phyloP scores from a whole-genome alignment of 2,888 invertebrate genomes.

The Platycnemis pennipes region DNA sequence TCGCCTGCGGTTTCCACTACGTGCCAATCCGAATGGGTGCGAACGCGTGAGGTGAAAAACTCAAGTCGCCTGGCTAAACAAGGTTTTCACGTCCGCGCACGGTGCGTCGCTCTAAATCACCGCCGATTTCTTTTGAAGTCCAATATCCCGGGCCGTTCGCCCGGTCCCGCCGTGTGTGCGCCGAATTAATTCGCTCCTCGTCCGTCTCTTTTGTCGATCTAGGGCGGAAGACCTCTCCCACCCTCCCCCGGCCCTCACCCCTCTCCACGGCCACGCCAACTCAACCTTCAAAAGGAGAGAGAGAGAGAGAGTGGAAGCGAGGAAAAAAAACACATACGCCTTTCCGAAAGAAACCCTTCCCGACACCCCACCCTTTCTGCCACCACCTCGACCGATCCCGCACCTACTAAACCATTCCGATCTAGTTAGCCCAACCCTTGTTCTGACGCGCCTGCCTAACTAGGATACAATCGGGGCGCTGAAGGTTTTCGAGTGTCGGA shows the following conservation, averaged over 20 bases:
- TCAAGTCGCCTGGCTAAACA: constrained; percentile 13
- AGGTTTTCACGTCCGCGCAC: constrained; percentile 36
- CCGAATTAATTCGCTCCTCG: constrained; percentile 6
- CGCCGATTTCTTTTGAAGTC: constrained; percentile 48
- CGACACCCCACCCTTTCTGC: background rate
- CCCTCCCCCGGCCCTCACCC: background rate
- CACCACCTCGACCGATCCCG: background rate
- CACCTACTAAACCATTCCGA: constrained; percentile 32
- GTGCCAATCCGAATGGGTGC: background rate
- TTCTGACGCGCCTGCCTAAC: constrained; percentile 47
- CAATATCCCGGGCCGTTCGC: constrained; percentile 8
- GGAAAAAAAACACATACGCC: background rate
- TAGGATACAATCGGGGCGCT: constrained; percentile 35
- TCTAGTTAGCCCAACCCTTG: constrained; percentile 61
- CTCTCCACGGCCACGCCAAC: background rate
- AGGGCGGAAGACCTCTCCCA: background rate
- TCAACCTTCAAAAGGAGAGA: background rate
- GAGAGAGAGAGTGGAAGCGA: too few relatives aligned
- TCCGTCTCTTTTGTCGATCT: constrained; percentile 22
- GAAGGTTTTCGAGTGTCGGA: background rate
- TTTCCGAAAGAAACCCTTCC: background rate
- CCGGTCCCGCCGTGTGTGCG: background rate
- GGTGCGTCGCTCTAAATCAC: constrained; percentile 44
- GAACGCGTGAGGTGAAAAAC: background rate
- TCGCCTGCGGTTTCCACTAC: background rate